Evolutionary conservation across 53 echinoderm and acorn worm genomes (phyloP), one percentile per base, ranked within the genome.

Genomic region (Antedon mediterranea): DNA sequence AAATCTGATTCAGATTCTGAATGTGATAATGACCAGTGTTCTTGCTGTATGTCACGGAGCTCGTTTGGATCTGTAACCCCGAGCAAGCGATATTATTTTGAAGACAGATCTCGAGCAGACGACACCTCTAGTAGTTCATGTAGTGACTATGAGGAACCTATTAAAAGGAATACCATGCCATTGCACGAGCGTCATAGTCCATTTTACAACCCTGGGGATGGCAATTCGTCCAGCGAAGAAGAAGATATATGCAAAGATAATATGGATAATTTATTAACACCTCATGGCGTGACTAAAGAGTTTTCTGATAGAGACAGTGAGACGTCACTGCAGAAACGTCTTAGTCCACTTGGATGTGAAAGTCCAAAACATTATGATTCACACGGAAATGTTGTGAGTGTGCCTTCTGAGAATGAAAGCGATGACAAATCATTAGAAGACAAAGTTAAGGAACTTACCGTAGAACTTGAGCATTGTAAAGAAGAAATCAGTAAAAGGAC

Each of bases 291-390:
- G 23, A 18, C 20, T 11, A 57, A 57, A 6, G 57, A 57, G 2
- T 57, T 8, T 57, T 23, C 15, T 23, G 88, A 88, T 29, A 79
- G 78, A 76, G 82, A 75, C n/a, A 82, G 78, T 28, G 76, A 79
- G 29, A 78, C 83, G 8, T 84, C 77, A 26, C 90, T 84, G 27
- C 89, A 89, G 30, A 89, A 91, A 74, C 83, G 94, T 29, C 88
- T 89, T 84, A 89, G 94, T 73, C 93, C 93, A 30, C 73, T 90
- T 14, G 90, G 90, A 3, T 90, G 90, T 70, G 90, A 90, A 72
- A 87, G 84, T 70, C 90, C 87, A 0, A 80, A 73, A 34, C 76
- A 87, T 71, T 71, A 71, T 32, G 79, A 82, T 26, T 85, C 85
- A 4, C 80, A 79, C 34, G 80, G 87, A 7, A 85, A 85, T 30